Evolutionary conservation across 2,113 vertebrate species (phyloP).

Genomic region (Rhea americana): DNA sequence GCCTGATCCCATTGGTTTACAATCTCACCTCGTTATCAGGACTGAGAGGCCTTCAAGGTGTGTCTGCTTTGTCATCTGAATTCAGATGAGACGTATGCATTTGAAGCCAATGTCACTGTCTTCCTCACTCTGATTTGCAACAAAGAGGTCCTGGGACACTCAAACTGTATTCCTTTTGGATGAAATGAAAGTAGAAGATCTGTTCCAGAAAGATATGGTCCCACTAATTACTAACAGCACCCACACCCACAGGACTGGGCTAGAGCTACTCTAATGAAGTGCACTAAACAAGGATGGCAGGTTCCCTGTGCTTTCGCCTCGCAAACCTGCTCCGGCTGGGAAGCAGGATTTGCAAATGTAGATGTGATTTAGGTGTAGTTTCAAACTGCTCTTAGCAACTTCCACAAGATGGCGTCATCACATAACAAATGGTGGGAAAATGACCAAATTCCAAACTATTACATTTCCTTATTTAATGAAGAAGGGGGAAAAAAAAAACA

Average conservation of each 20-base stretch:
- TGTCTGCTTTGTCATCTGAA: neutral
- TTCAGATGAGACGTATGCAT: neutral
- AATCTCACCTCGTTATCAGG: neutral
- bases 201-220: neutral
- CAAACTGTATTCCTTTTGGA: neutral
- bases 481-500: neutral
- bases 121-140: neutral
- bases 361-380: rapidly evolving
- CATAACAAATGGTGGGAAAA: neutral
- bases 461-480: neutral
- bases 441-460: rapidly evolving
- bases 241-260: neutral
- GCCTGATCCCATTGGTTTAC: neutral
- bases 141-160: neutral
- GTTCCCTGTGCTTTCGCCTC: rapidly evolving
- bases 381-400: neutral
- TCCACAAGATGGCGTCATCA: neutral
- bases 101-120: neutral
- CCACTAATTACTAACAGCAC: neutral
- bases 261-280: neutral
- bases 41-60: neutral
- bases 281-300: rapidly evolving
- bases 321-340: neutral
- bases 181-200: neutral
- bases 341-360: too few species aligned